phyloP scores from a whole-genome alignment of 1,140 invertebrate genomes.

The Drosophila pandora region DNA sequence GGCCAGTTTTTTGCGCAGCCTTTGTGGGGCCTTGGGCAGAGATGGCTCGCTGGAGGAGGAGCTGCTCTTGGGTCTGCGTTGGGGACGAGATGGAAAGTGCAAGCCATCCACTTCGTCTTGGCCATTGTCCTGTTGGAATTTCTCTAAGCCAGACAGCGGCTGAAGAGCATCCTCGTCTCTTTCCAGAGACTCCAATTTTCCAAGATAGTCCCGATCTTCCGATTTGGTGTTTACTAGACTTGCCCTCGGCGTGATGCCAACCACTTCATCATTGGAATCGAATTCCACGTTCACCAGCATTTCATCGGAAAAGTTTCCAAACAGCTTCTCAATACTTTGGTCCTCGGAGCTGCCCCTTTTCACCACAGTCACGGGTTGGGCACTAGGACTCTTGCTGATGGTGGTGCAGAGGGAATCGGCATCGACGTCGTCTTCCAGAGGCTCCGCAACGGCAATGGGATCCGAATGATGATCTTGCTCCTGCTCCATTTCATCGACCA shows the following conservation, averaged over 20 bases:
- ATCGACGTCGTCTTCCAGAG: slow-evolving; percentile 51
- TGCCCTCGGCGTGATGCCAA: slow-evolving; percentile 59
- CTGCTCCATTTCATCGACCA: slow-evolving; percentile 53
- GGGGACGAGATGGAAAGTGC: slow-evolving; percentile 65
- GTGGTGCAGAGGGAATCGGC: slow-evolving; percentile 74
- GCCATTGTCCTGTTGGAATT: slow-evolving; percentile 9
- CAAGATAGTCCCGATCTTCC: slow-evolving; percentile 60
- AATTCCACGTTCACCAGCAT: slow-evolving; percentile 80
- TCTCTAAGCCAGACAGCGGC: not conserved
- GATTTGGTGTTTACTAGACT: slow-evolving; percentile 16
- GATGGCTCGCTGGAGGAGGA: slow-evolving; percentile 73
- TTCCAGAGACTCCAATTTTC: slow-evolving; percentile 61
- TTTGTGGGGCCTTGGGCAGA: slow-evolving; percentile 63
- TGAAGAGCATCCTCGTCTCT: slow-evolving; percentile 41
- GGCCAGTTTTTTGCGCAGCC: slow-evolving; percentile 67
- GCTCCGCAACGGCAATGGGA: not conserved
- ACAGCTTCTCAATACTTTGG: slow-evolving; percentile 79
- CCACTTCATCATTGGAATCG: slow-evolving; percentile 77
- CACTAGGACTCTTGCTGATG: slow-evolving; percentile 80
- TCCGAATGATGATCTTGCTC: not conserved
- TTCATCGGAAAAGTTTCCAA: slow-evolving; percentile 72
- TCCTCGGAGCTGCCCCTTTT: slow-evolving; percentile 76
- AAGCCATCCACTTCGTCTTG: slow-evolving; percentile 44
- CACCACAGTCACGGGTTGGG: slow-evolving; percentile 66
- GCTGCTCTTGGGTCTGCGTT: slow-evolving; percentile 70